Percentiles rank a stretch among this genome's conserved stretches.
Evolutionary conservation across 2,888 invertebrate genomes (phyloP).

Genomic region (Oscheius onirici): DNA sequence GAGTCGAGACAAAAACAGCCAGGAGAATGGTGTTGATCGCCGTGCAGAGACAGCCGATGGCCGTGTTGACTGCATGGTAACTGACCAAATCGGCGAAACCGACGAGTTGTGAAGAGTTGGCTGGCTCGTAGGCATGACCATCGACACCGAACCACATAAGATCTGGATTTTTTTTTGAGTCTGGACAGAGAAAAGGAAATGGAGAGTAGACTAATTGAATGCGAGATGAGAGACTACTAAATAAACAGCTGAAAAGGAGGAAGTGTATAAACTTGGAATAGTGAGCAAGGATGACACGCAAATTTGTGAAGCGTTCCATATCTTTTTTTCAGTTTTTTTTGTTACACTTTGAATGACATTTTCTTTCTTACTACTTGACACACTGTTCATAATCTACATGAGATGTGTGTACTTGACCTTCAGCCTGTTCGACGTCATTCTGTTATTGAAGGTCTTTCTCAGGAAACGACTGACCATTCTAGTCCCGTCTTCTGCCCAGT

Average conservation of each 20-base stretch:
- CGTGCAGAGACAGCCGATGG: slow-evolving; percentile 49
- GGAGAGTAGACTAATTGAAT: slow-evolving; percentile 38
- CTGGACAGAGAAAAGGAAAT: no score
- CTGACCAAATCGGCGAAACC: slow-evolving; percentile 51
- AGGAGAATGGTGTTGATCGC: slow-evolving; percentile 47
- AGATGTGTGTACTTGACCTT: no score
- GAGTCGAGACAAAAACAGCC: slow-evolving; percentile 48
- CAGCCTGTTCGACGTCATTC: no score
- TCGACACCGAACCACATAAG: slow-evolving; percentile 26
- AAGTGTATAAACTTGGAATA: slow-evolving; percentile 68
- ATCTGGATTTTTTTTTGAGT: slow-evolving; percentile 25
- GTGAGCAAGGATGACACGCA: no score
- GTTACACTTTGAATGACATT: no score
- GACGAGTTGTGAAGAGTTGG: slow-evolving; percentile 36
- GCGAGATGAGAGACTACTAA: slow-evolving; percentile 33
- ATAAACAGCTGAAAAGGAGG: slow-evolving; percentile 6
- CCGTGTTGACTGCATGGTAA: slow-evolving; percentile 56
- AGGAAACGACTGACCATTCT: no score
- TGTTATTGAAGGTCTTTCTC: no score
- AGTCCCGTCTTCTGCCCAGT: no score
- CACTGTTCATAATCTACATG: no score
- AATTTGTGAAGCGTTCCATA: no score
- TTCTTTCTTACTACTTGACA: no score
- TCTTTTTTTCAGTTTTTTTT: no score
- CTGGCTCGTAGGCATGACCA: slow-evolving; percentile 11